Evolutionary conservation across 2,888 invertebrate genomes (phyloP).

Genomic region (Drosophila meridiana): DNA sequence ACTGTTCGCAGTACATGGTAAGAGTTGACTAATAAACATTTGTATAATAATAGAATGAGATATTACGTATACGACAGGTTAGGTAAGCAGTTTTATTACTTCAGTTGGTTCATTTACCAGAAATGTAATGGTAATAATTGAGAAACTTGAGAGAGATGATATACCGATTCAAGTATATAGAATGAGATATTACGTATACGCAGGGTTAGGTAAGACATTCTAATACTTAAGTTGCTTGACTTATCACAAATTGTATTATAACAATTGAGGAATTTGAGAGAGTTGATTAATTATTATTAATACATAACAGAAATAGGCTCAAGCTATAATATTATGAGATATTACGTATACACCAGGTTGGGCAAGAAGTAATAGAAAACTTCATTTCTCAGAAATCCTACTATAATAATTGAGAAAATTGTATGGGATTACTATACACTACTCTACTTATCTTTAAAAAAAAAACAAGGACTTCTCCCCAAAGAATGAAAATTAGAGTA

Average conservation of each 20-base stretch:
- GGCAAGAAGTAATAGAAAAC: background rate
- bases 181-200: background rate
- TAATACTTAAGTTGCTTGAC: no score
- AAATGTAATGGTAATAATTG: no score
- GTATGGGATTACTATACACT: background rate
- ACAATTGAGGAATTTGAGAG: no score
- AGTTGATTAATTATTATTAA: no score
- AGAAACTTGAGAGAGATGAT: background rate
- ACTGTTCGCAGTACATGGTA: no score
- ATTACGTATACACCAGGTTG: background rate
- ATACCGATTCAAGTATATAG: no score
- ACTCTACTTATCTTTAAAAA: background rate
- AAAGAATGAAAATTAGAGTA: background rate
- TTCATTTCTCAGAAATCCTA: background rate
- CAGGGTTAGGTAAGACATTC: background rate
- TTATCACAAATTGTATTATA: no score
- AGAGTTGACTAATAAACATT: no score
- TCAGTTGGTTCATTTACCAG: rapidly evolving
- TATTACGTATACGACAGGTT: background rate
- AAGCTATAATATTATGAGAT: background rate
- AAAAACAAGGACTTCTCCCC: background rate
- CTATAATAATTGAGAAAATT: background rate
- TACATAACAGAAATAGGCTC: no score
- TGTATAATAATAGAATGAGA: no score
- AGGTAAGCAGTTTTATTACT: no score